Conservation (phyloP, 2,888 invertebrate genomes). For the Drosophila crucigera region DNA sequence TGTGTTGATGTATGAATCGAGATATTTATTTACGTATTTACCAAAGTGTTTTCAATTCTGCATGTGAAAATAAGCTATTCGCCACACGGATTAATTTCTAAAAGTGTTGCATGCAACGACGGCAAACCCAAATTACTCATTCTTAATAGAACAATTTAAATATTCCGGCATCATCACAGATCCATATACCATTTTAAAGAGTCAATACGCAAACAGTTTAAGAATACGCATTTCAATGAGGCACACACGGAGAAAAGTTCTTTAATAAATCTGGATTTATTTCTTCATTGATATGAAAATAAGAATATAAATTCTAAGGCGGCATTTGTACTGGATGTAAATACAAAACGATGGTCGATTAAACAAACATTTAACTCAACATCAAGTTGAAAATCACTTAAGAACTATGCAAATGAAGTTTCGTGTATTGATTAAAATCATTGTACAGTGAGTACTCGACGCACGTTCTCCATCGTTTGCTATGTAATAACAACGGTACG, state of each 20-base stretch:
- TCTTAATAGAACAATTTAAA: neutral
- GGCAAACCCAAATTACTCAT: conserved; percentile 4
- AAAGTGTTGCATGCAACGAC: conserved; percentile 11
- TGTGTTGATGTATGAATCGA: conserved; percentile 33
- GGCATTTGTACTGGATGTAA: neutral
- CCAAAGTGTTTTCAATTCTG: conserved; percentile 5
- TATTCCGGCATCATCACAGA: neutral
- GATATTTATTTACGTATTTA: conserved; percentile 41
- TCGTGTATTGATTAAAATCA: conserved; percentile 20
- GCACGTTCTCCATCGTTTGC: neutral
- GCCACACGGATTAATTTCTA: conserved; percentile 3
- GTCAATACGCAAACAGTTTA: neutral
- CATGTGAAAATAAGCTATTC: conserved; percentile 10
- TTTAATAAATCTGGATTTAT: neutral
- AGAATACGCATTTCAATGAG: neutral
- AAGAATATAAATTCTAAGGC: neutral
- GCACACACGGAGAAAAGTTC: neutral
- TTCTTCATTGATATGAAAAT: neutral
- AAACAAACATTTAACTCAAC: neutral
- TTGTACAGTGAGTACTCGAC: conserved; percentile 14
- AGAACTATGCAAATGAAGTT: conserved; percentile 12
- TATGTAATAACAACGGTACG: neutral
- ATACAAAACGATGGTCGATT: neutral
- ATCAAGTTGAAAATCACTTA: conserved; percentile 15
- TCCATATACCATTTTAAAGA: neutral